phyloP scores from a whole-genome alignment of 2,797 vertebrate genomes.

The Anabacerthia variegaticeps region DNA sequence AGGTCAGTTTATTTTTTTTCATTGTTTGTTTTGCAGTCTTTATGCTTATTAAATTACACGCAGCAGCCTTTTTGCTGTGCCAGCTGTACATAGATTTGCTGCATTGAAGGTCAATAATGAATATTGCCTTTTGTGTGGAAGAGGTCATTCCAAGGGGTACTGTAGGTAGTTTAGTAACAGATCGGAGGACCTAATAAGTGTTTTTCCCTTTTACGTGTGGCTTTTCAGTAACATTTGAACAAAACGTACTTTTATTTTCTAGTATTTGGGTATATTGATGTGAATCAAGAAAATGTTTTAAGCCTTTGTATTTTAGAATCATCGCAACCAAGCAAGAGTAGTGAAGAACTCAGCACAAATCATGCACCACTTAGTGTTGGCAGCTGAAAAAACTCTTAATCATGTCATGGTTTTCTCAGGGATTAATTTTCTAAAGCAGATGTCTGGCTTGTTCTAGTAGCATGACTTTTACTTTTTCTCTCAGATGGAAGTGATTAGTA shows the following conservation, averaged over 20 bases:
- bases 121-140: neutral
- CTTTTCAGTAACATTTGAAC: neutral
- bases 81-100: neutral
- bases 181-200: neutral
- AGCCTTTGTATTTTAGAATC: neutral
- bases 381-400: slow-evolving; percentile 23
- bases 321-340: neutral
- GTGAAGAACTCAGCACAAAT: neutral
- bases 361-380: neutral
- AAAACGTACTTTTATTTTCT: neutral
- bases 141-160: slow-evolving; percentile 1
- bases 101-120: slow-evolving; percentile 35
- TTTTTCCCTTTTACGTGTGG: neutral
- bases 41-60: neutral
- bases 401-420: neutral
- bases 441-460: neutral
- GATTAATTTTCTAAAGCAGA: slow-evolving; percentile 19
- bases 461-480: neutral
- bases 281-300: neutral
- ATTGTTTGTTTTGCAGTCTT: neutral
- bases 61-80: neutral
- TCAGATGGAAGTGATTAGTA: neutral
- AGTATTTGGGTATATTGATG: neutral
- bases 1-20: slow-evolving; percentile 70
- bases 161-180: neutral